phyloP scores from a whole-genome alignment of 2,797 vertebrate genomes.

The Crenichthys baileyi region DNA sequence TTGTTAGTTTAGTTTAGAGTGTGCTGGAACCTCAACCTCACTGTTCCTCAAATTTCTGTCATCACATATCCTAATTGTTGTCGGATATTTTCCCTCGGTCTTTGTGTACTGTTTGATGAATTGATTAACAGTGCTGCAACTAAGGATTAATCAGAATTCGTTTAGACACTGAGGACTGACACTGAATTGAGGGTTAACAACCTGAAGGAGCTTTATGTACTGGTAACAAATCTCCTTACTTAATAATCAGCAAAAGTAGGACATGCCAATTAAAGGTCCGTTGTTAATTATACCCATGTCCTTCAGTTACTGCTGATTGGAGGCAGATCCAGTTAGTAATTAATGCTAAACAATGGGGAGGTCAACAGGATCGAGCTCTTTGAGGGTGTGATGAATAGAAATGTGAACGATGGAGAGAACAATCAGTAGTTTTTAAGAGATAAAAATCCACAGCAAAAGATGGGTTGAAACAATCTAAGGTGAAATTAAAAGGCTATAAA shows the following conservation, averaged over 20 bases:
- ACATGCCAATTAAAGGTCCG: conserved; percentile 41
- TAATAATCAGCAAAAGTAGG: conserved; percentile 44
- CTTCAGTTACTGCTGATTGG: conserved; percentile 56
- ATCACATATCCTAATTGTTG: background rate
- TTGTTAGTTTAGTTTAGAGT: background rate
- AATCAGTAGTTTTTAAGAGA: conserved; percentile 8
- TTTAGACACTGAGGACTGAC: background rate
- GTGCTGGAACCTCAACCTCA: background rate
- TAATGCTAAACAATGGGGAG: conserved; percentile 38
- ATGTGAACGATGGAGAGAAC: background rate
- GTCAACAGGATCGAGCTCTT: conserved; percentile 22
- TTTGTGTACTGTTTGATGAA: background rate
- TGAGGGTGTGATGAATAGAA: conserved; percentile 5
- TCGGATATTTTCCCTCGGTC: background rate
- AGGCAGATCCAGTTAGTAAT: conserved; percentile 29
- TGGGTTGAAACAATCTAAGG: conserved; percentile 1
- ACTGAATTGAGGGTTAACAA: conserved; percentile 37
- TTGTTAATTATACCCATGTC: conserved; percentile 54
- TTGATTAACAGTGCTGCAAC: background rate
- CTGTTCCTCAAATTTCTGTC: background rate
- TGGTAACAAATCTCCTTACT: conserved; percentile 35
- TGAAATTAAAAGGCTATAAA: conserved; percentile 4
- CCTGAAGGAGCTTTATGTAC: conserved; percentile 17
- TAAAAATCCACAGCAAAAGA: conserved; percentile 12
- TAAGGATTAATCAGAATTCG: conserved; percentile 7